Evolutionary conservation across 35 echinoderm and acorn worm genomes (phyloP).

Genomic region (Ophioderma brevispina): DNA sequence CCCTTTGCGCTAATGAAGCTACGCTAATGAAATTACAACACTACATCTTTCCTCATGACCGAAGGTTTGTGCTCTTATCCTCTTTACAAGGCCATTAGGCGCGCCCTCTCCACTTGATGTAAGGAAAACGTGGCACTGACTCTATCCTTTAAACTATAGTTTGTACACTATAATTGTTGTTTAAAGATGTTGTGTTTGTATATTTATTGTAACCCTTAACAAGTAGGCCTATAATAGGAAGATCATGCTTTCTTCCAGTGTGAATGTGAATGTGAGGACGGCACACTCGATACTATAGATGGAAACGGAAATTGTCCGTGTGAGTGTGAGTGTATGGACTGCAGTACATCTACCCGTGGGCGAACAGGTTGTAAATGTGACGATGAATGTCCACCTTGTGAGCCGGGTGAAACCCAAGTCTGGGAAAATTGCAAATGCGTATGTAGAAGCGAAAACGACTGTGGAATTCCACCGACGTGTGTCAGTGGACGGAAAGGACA

Average conservation of each 20-base stretch:
- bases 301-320: not conserved
- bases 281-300: not conserved
- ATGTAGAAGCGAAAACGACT: not conserved
- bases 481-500: not conserved
- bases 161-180: too few relatives aligned
- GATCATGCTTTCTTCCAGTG: constrained; percentile 3
- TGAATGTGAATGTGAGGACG: not conserved
- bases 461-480: not conserved
- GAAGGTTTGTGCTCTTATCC: too few relatives aligned
- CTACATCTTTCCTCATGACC: too few relatives aligned
- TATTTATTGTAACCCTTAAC: not conserved
- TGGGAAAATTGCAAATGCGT: not conserved
- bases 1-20: too few relatives aligned
- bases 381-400: not conserved
- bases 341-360: not conserved
- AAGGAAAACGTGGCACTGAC: too few relatives aligned
- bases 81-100: too few relatives aligned
- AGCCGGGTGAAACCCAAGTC: not conserved
- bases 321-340: not conserved
- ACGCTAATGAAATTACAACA: too few relatives aligned
- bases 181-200: not conserved
- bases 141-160: too few relatives aligned
- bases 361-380: not conserved
- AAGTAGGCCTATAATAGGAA: too few relatives aligned
- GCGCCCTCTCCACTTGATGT: too few relatives aligned